A percentile compares a stretch with the other conserved stretches of the same genome.
phyloP scores from a whole-genome alignment of 2,113 vertebrate species.

The Tinamus guttatus region DNA sequence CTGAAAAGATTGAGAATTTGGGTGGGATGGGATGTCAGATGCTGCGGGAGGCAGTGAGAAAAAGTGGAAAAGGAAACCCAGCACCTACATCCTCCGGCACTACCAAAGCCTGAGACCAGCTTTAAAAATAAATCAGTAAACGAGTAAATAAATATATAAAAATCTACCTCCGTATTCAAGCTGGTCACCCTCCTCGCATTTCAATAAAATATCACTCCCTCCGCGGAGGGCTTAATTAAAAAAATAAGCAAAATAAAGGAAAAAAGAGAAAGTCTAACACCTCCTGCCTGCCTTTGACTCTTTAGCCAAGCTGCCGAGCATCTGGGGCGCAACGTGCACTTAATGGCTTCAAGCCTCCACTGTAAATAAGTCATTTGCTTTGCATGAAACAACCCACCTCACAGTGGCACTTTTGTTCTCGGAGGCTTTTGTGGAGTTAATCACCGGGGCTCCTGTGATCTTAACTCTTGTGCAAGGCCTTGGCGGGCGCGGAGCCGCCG shows the following conservation, averaged over 20 bases:
- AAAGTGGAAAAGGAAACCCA: neutral
- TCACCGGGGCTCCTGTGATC: neutral
- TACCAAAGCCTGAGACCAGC: accelerated
- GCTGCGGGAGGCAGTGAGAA: neutral
- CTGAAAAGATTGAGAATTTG: neutral
- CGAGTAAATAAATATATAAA: neutral
- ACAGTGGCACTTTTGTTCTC: neutral
- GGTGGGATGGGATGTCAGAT: neutral
- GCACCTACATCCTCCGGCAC: accelerated
- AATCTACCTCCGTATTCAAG: neutral
- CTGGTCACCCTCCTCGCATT: neutral
- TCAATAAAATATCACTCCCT: neutral
- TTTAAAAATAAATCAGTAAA: neutral
- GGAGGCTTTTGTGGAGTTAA: neutral
- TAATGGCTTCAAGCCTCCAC: neutral
- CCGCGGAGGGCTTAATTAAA: neutral
- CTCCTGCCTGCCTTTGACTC: neutral
- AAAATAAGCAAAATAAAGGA: neutral
- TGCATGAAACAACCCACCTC: neutral
- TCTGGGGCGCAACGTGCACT: neutral
- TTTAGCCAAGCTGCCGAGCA: neutral
- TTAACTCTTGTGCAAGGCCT: neutral
- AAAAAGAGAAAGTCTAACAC: neutral
- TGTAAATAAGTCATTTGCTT: neutral
- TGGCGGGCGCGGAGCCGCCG: neutral